Conservation (phyloP, 2,113 vertebrate genomes). For the Chinchilla lanigera region DNA sequence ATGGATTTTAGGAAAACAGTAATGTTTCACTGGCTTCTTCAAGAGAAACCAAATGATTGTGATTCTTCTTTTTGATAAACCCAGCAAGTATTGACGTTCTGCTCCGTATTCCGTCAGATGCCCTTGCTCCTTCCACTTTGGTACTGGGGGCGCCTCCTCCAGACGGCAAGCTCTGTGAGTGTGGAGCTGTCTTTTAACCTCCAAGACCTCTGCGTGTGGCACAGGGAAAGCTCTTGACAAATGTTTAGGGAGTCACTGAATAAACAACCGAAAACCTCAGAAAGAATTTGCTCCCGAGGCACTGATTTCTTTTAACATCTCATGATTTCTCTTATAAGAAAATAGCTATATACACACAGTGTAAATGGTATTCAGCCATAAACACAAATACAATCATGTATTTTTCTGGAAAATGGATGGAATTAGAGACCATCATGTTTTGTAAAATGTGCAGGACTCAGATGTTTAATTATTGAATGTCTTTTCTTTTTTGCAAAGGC, state of each 20-base stretch:
- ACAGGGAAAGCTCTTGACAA: not conserved
- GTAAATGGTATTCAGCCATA: not conserved
- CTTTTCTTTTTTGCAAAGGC: too few species aligned
- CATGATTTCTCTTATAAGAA: not conserved
- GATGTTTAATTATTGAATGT: not conserved
- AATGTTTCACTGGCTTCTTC: not conserved
- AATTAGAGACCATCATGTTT: not conserved
- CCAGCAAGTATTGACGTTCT: not conserved
- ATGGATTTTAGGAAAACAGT: constrained; percentile 6
- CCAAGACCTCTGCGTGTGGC: not conserved
- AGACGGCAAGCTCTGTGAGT: too few species aligned
- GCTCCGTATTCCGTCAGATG: not conserved
- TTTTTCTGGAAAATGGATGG: not conserved
- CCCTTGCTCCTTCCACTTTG: not conserved
- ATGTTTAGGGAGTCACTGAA: not conserved
- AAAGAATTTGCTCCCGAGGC: not conserved
- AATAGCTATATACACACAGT: not conserved
- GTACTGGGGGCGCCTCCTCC: not conserved
- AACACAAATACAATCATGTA: not conserved
- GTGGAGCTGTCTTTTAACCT: not conserved
- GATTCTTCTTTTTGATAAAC: not conserved
- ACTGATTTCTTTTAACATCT: not conserved
- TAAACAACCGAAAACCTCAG: not conserved
- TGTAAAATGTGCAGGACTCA: not conserved
- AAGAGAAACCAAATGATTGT: not conserved